Percentiles rank a stretch among this genome's conserved stretches.
Evolutionary conservation across 2,888 invertebrate genomes (phyloP).

Genomic region (Melanchra persicariae): DNA sequence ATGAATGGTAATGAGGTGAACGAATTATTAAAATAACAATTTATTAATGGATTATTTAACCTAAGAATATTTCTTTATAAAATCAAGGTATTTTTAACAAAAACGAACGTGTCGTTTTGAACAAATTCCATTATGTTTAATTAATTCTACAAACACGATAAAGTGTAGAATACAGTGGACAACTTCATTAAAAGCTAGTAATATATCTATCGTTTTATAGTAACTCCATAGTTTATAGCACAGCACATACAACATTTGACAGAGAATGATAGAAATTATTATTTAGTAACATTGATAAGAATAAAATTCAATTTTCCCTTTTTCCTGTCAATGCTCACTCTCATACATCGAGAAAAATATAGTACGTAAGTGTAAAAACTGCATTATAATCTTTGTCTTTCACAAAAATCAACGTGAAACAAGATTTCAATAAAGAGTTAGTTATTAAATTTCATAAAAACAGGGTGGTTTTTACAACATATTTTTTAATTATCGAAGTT

Average conservation of each 20-base stretch:
- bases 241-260: slow-evolving; percentile 47
- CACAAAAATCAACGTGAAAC: not conserved
- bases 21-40: slow-evolving; percentile 21
- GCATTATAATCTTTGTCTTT: not conserved
- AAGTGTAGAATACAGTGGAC: slow-evolving; percentile 17
- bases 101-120: not conserved
- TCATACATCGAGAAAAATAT: too few relatives aligned
- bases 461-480: not conserved
- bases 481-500: not conserved
- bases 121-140: not conserved
- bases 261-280: not conserved
- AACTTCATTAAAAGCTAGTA: slow-evolving; percentile 35
- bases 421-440: not conserved
- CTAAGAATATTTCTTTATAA: slow-evolving; percentile 1
- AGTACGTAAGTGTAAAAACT: too few relatives aligned
- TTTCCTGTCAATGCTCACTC: not conserved
- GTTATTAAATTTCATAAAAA: not conserved
- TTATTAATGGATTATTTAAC: slow-evolving; percentile 25
- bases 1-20: slow-evolving; percentile 35
- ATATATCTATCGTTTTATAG: slow-evolving; percentile 29
- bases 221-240: slow-evolving; percentile 40
- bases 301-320: not conserved
- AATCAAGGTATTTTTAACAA: not conserved
- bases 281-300: not conserved
- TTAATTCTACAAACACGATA: slow-evolving; percentile 1